phyloP scores from a whole-genome alignment of 2,113 vertebrate genomes.

The Petroica traversi region DNA sequence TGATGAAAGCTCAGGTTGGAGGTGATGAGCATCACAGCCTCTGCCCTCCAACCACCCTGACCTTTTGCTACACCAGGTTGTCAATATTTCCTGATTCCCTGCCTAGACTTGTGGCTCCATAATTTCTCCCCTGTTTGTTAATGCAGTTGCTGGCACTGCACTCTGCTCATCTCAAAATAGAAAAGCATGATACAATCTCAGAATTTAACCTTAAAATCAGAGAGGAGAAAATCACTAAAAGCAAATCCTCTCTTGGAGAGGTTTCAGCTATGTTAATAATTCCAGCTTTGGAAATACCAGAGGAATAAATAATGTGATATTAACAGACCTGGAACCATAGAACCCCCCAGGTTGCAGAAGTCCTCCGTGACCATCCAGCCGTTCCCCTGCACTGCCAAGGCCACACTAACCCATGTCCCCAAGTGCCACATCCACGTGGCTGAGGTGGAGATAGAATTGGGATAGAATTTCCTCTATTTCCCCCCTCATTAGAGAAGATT shows the following conservation, averaged over 20 bases:
- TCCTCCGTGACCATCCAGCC: neutral
- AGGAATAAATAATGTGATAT: neutral
- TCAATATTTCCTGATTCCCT: neutral
- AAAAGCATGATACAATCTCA: neutral
- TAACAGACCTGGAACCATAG: neutral
- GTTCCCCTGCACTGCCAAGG: neutral
- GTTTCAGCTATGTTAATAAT: neutral
- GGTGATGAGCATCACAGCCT: neutral
- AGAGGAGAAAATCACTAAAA: neutral
- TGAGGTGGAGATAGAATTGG: neutral
- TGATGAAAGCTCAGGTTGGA: neutral
- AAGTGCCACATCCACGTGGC: neutral
- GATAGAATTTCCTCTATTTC: no score
- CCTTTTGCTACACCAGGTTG: neutral
- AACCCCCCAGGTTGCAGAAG: neutral
- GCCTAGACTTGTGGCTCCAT: neutral
- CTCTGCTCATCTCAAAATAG: neutral
- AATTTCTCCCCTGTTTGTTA: neutral
- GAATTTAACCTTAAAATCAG: neutral
- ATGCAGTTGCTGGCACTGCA: neutral
- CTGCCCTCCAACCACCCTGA: neutral
- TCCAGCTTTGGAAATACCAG: neutral
- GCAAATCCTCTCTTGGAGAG: neutral
- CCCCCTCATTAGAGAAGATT: neutral
- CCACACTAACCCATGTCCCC: neutral